phyloP scores from a whole-genome alignment of 2,797 vertebrate genomes.

The Muscicapa comitata region DNA sequence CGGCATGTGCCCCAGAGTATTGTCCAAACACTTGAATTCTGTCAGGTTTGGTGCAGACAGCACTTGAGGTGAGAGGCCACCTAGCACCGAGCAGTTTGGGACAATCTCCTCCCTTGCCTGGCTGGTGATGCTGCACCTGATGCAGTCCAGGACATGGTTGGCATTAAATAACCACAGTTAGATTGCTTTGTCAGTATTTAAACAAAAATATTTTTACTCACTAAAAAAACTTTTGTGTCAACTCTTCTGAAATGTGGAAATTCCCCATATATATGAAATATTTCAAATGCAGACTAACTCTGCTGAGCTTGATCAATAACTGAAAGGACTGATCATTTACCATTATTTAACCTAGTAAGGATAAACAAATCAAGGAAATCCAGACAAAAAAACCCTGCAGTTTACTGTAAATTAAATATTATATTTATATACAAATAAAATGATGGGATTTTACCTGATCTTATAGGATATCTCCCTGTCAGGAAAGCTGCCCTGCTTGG shows the following conservation, averaged over 20 bases:
- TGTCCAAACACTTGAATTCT: neutral
- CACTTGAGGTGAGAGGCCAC: neutral
- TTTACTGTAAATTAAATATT: neutral
- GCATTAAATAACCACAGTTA: neutral
- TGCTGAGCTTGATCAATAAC: neutral
- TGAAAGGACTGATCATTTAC: neutral
- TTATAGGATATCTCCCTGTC: constrained; percentile 76
- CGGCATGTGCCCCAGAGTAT: no score
- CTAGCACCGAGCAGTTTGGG: fast-evolving
- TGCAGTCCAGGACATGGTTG: neutral
- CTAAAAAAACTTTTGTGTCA: neutral
- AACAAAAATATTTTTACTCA: neutral
- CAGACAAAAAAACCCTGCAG: neutral
- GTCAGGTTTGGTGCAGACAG: neutral
- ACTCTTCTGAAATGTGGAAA: neutral
- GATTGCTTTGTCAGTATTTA: neutral
- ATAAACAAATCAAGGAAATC: neutral
- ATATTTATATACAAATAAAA: neutral
- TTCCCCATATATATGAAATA: neutral
- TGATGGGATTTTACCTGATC: constrained; percentile 69
- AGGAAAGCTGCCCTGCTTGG: constrained; percentile 79
- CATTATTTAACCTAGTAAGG: neutral
- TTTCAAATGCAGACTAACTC: neutral
- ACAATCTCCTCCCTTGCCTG: neutral
- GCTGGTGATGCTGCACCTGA: neutral